Evolutionary conservation across 2,113 vertebrate species (phyloP).

Genomic region (Perca fluviatilis): DNA sequence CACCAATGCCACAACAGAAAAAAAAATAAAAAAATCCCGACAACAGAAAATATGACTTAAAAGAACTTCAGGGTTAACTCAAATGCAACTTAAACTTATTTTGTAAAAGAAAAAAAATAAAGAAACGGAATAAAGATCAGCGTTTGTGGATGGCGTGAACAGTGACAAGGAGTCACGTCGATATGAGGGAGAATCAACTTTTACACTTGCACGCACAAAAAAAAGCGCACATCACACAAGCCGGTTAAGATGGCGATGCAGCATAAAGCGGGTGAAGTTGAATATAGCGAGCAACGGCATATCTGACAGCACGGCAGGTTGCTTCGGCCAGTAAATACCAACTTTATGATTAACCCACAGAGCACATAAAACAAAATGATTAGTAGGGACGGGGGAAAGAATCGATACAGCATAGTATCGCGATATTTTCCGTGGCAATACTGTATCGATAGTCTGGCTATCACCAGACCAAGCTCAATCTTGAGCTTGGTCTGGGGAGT

Average conservation of each 20-base stretch:
- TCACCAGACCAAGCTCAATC: too few relatives aligned
- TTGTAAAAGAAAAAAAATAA: conserved; percentile 6
- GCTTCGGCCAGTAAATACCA: not conserved
- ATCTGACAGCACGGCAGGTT: not conserved
- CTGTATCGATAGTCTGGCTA: too few relatives aligned
- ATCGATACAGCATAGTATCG: too few relatives aligned
- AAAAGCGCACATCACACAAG: not conserved
- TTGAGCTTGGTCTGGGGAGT: too few relatives aligned
- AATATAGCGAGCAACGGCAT: not conserved
- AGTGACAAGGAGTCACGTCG: not conserved
- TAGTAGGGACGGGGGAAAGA: too few relatives aligned
- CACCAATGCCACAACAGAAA: conserved; percentile 84
- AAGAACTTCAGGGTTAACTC: conserved; percentile 56
- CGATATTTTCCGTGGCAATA: too few relatives aligned
- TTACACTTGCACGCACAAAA: not conserved
- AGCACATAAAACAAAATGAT: not conserved
- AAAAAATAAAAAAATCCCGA: conserved; percentile 70
- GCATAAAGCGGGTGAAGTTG: conserved; percentile 1
- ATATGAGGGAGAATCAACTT: not conserved
- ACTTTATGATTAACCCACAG: not conserved
- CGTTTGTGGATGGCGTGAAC: not conserved
- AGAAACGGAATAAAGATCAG: not conserved
- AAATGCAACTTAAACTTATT: conserved; percentile 59
- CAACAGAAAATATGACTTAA: conserved; percentile 77
- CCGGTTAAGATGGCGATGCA: not conserved